phyloP scores from a whole-genome alignment of 2,888 invertebrate species.

The Lepetodrilus schrolli region DNA sequence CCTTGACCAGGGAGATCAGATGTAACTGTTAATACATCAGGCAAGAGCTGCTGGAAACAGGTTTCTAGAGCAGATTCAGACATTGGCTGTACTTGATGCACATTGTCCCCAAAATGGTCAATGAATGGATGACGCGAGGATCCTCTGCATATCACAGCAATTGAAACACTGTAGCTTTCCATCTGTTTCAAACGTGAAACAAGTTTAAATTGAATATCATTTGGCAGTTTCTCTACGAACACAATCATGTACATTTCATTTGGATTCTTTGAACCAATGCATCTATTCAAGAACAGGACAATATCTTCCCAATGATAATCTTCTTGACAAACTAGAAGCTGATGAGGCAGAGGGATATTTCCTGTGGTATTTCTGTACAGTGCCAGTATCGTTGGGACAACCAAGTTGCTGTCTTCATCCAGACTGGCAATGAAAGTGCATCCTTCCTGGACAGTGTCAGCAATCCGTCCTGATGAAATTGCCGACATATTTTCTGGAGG shows the following conservation, averaged over 20 bases:
- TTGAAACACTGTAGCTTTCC: slow-evolving; percentile 15
- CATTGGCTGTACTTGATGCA: slow-evolving; percentile 18
- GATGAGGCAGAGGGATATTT: slow-evolving; percentile 48
- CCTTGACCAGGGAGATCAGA: slow-evolving; percentile 53
- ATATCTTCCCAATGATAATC: slow-evolving; percentile 50
- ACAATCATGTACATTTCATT: slow-evolving; percentile 46
- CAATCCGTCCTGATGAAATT: slow-evolving; percentile 23
- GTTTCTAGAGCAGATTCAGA: slow-evolving; percentile 6
- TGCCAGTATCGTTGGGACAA: slow-evolving; percentile 48
- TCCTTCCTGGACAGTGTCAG: slow-evolving; percentile 45
- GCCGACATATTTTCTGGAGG: neutral
- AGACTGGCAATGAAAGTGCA: slow-evolving; percentile 43
- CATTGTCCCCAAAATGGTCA: slow-evolving; percentile 35
- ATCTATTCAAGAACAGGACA: slow-evolving; percentile 45
- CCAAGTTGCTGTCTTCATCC: slow-evolving; percentile 45
- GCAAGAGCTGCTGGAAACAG: slow-evolving; percentile 18
- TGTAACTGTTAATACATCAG: slow-evolving; percentile 41
- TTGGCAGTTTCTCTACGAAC: slow-evolving; percentile 49
- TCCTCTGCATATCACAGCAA: slow-evolving; percentile 52
- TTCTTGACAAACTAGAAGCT: slow-evolving; percentile 48
- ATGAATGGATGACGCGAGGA: slow-evolving; percentile 48
- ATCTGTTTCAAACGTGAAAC: slow-evolving; percentile 42
- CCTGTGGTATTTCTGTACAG: slow-evolving; percentile 46
- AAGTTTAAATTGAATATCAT: slow-evolving; percentile 48
- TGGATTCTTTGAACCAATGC: slow-evolving; percentile 32